Percentiles rank a stretch among this genome's conserved stretches.
These are phyloP conservation scores for Lepus timidus DNA, from an alignment of 2,113 vertebrate genomes.

Conservation along the genomic window DNA sequence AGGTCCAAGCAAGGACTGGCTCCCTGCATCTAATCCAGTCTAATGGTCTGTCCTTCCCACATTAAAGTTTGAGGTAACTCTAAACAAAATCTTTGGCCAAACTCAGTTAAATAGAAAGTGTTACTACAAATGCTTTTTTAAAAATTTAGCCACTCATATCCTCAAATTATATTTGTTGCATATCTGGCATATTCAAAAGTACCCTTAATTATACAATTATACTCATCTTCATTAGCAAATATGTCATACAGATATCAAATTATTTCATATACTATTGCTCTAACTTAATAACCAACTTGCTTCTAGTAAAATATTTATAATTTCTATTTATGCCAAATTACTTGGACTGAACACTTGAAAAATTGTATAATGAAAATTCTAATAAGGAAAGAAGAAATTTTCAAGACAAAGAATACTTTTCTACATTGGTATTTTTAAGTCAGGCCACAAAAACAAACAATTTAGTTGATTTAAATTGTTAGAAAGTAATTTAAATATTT, in stretches of 20 bases:
- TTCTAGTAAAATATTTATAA: constrained; percentile 23
- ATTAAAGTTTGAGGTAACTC: background rate
- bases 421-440: background rate
- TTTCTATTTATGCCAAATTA: background rate
- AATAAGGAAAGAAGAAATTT: background rate
- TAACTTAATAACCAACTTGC: constrained; percentile 19
- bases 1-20: background rate
- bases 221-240: constrained; percentile 31
- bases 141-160: background rate
- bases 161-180: background rate
- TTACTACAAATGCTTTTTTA: background rate
- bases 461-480: constrained; percentile 2
- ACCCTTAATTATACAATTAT: background rate
- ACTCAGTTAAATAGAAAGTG: background rate
- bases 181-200: background rate
- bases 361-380: constrained; percentile 19
- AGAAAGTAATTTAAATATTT: constrained; percentile 12
- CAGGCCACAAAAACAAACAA: background rate
- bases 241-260: background rate
- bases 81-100: background rate
- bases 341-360: constrained; percentile 20
- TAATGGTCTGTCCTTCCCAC: background rate
- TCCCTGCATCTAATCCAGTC: background rate
- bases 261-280: background rate
- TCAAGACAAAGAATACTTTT: background rate